Conservation (phyloP, 2,797 vertebrate genomes). For the Botia kubotai region DNA sequence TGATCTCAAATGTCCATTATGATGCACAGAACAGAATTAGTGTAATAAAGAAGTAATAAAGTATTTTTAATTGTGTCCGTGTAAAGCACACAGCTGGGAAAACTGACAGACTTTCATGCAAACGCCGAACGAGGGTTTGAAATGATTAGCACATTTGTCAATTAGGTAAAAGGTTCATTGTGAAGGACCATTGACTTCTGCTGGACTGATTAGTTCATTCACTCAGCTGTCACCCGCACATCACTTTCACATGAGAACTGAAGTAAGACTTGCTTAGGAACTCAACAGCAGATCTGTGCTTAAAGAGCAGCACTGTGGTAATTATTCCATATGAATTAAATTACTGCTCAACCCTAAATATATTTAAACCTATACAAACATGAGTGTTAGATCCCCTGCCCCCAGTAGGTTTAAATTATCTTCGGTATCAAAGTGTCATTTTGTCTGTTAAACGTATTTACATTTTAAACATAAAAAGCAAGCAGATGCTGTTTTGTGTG, state of each 20-base stretch:
- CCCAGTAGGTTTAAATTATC: background rate
- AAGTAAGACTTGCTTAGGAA: background rate
- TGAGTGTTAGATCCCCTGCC: background rate
- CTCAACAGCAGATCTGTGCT: constrained; percentile 11
- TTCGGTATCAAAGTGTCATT: background rate
- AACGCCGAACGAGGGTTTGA: constrained; percentile 1
- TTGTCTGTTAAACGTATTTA: too few species aligned
- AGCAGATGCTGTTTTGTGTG: constrained; percentile 67
- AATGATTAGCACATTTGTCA: constrained; percentile 13
- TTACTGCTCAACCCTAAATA: background rate
- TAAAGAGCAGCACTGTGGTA: background rate
- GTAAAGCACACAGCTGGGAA: background rate
- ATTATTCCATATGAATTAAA: background rate
- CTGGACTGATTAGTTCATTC: constrained; percentile 8
- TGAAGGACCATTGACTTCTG: constrained; percentile 24
- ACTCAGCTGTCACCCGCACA: constrained; percentile 17
- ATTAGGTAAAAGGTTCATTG: constrained; percentile 25
- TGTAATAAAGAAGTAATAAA: background rate
- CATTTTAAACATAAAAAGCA: constrained; percentile 18
- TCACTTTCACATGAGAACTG: constrained; percentile 23
- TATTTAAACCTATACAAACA: background rate
- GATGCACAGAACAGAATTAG: background rate
- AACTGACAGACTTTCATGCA: background rate
- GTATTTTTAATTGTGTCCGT: background rate
- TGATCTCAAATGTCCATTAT: background rate